These are phyloP conservation scores for Acrocephalus arundinaceus DNA, from an alignment of 2,113 vertebrate genomes.

Conservation along the genomic window DNA sequence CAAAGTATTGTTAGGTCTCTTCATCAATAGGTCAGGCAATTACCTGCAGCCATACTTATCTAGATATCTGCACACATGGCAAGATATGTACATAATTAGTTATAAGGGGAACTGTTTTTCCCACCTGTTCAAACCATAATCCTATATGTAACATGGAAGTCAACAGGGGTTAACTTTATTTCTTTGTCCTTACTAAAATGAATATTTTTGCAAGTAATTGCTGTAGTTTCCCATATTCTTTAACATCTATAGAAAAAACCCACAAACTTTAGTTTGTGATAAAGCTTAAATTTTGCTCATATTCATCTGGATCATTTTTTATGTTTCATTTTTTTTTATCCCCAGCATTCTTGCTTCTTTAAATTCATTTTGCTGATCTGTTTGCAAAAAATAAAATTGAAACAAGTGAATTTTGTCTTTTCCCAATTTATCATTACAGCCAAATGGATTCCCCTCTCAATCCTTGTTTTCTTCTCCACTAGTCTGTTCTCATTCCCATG, in stretches of 20 bases:
- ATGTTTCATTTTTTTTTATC: neutral
- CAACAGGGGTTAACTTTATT: neutral
- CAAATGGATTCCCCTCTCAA: neutral
- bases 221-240: neutral
- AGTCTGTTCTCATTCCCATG: neutral
- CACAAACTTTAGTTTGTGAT: neutral
- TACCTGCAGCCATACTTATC: neutral
- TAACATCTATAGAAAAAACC: neutral
- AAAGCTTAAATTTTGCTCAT: neutral
- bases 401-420: neutral
- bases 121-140: neutral
- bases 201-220: neutral
- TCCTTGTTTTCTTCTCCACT: neutral
- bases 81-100: neutral
- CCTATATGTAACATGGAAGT: neutral
- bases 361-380: neutral
- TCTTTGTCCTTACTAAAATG: neutral
- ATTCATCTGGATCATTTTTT: neutral
- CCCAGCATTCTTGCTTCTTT: fast-evolving
- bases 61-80: neutral
- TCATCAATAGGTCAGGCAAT: neutral
- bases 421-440: neutral
- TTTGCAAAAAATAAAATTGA: neutral
- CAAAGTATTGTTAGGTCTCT: neutral
- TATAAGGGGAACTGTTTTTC: neutral